These are phyloP conservation scores for Formica selysi DNA, from an alignment of 1,140 invertebrate species.

Conservation along the genomic window DNA sequence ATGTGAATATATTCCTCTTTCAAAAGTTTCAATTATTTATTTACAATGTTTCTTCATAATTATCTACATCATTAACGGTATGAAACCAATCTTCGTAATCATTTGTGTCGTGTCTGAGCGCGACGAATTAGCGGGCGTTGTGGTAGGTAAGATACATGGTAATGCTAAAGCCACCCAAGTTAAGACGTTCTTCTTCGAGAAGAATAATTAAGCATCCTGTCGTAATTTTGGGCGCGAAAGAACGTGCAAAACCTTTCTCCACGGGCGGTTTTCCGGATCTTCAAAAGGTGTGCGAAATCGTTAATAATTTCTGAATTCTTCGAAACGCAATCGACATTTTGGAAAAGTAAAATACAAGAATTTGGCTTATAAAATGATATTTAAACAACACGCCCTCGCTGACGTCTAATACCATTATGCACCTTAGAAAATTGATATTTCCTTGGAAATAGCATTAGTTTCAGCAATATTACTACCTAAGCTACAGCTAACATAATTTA, in stretches of 20 bases:
- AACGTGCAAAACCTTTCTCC: conserved; percentile 60
- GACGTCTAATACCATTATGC: neutral
- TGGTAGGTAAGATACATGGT: conserved; percentile 70
- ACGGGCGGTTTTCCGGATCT: conserved; percentile 43
- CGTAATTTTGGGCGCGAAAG: conserved; percentile 67
- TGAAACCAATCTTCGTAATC: conserved; percentile 33
- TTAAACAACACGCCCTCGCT: conserved; percentile 13
- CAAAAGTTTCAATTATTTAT: neutral
- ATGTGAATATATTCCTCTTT: neutral
- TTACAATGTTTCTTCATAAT: conserved; percentile 8
- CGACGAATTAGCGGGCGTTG: conserved; percentile 66
- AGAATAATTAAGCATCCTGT: conserved; percentile 69
- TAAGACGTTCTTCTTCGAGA: conserved; percentile 15
- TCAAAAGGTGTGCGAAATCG: conserved; percentile 56
- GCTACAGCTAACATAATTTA: too few relatives aligned
- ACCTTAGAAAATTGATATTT: neutral
- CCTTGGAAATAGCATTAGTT: conserved; percentile 6
- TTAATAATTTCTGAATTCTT: conserved; percentile 58
- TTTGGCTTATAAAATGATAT: conserved; percentile 8
- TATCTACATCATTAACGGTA: conserved; percentile 29
- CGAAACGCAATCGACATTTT: conserved; percentile 11
- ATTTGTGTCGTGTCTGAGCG: conserved; percentile 41
- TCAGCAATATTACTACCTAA: neutral
- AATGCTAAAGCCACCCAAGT: conserved; percentile 51
- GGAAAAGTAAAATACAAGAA: neutral